phyloP scores from a whole-genome alignment of 1,140 invertebrate species.

The Bathynomus jamesi region DNA sequence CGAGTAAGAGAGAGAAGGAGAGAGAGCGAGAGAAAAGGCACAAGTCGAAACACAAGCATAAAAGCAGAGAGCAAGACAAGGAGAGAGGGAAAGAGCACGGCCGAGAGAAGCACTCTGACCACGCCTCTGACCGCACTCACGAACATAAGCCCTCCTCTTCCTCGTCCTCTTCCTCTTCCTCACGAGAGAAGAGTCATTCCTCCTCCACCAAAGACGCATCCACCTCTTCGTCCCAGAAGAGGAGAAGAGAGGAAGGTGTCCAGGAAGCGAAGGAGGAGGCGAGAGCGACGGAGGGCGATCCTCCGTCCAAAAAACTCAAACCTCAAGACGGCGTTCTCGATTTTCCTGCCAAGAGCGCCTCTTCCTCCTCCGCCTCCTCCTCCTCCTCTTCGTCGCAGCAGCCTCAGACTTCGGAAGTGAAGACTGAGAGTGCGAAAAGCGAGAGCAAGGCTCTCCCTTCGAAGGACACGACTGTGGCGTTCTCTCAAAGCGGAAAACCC shows the following conservation, averaged over 20 bases:
- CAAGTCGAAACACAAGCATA: slow-evolving; percentile 1
- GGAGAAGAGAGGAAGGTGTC: neutral
- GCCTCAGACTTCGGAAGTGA: neutral
- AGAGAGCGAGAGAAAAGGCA: slow-evolving; percentile 14
- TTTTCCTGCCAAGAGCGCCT: neutral
- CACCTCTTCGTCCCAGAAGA: too few relatives aligned
- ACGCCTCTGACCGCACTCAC: too few relatives aligned
- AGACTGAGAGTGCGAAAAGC: neutral
- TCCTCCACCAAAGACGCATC: too few relatives aligned
- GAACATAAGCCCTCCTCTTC: too few relatives aligned
- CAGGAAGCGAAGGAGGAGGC: slow-evolving; percentile 13
- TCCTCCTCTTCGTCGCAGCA: neutral
- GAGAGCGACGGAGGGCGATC: neutral
- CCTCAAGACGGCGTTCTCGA: neutral
- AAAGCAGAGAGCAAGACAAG: neutral
- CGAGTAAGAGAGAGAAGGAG: slow-evolving; percentile 16
- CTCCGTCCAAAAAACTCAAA: neutral
- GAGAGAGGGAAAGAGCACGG: slow-evolving; percentile 9
- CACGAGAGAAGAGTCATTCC: too few relatives aligned
- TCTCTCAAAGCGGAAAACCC: neutral
- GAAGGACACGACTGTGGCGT: neutral
- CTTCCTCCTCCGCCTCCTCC: neutral
- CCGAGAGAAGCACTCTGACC: slow-evolving; percentile 17
- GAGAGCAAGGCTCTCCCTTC: neutral
- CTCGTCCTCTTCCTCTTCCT: too few relatives aligned